phyloP scores from a whole-genome alignment of 2,888 invertebrate species.

The Acleris emargana region DNA sequence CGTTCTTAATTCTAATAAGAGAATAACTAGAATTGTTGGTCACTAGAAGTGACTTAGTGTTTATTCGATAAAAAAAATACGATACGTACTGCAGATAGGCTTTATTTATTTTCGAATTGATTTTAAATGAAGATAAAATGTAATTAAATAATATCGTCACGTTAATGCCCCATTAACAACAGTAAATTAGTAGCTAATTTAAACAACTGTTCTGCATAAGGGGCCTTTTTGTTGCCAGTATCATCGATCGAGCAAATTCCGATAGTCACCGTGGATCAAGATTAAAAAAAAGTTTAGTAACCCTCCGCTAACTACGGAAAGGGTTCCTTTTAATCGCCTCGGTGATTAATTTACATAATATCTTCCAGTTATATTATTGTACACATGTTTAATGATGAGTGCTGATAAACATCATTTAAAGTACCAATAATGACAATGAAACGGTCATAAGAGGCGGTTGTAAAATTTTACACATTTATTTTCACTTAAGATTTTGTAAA shows the following conservation, averaged over 20 bases:
- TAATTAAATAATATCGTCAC: not conserved
- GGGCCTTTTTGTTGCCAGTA: constrained; percentile 50
- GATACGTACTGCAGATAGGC: no score
- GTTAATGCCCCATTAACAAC: constrained; percentile 13
- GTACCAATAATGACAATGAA: constrained; percentile 16
- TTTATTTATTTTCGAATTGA: no score
- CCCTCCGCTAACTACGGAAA: constrained; percentile 52
- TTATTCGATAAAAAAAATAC: no score
- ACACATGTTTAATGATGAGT: constrained; percentile 32
- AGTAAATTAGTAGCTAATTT: constrained; percentile 29
- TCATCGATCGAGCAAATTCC: constrained; percentile 63
- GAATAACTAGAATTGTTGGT: no score
- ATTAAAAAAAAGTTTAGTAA: constrained; percentile 53
- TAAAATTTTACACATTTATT: no score
- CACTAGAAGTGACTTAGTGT: no score
- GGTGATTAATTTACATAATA: constrained; percentile 74
- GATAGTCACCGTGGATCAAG: constrained; percentile 60
- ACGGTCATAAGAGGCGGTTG: not conserved
- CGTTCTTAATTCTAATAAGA: no score
- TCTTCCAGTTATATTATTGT: constrained; percentile 51
- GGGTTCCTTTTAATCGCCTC: constrained; percentile 69
- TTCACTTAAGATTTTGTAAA: no score
- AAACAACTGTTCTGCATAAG: constrained; percentile 26
- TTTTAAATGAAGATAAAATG: no score
- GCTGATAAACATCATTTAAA: constrained; percentile 25